phyloP scores from a whole-genome alignment of 1,140 invertebrate species.

The Samia ricini region DNA sequence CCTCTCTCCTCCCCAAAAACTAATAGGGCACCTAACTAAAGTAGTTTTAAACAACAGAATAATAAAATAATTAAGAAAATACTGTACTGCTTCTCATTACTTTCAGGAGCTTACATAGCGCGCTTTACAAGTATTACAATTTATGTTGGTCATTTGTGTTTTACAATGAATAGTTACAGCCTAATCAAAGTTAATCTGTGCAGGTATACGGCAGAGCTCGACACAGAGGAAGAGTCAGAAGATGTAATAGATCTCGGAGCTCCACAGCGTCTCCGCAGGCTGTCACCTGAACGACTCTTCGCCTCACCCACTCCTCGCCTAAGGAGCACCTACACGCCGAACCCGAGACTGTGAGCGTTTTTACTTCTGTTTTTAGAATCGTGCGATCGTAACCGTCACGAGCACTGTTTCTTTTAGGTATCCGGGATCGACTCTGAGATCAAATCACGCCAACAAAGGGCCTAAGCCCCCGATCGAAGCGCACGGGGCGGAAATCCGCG shows the following conservation, averaged over 20 bases:
- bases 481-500: constrained; percentile 7
- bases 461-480: constrained; percentile 4
- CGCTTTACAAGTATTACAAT: no score
- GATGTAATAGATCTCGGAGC: constrained; percentile 53
- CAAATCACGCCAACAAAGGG: not conserved
- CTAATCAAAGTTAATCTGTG: not conserved
- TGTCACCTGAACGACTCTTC: constrained; percentile 6
- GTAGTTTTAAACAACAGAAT: no score
- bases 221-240: not conserved
- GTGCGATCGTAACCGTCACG: no score
- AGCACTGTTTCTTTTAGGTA: no score
- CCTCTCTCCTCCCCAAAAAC: no score
- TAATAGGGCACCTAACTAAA: no score
- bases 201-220: not conserved
- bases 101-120: no score
- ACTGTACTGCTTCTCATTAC: no score
- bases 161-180: not conserved
- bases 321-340: constrained; percentile 36
- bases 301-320: constrained; percentile 2
- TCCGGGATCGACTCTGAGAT: constrained; percentile 10
- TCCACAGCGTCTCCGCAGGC: constrained; percentile 23
- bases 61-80: no score
- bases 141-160: not conserved
- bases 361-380: not conserved
- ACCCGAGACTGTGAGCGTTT: constrained; percentile 45